Evolutionary conservation across 2,797 vertebrate species (phyloP).

Genomic region (Urocyon cinereoargenteus): DNA sequence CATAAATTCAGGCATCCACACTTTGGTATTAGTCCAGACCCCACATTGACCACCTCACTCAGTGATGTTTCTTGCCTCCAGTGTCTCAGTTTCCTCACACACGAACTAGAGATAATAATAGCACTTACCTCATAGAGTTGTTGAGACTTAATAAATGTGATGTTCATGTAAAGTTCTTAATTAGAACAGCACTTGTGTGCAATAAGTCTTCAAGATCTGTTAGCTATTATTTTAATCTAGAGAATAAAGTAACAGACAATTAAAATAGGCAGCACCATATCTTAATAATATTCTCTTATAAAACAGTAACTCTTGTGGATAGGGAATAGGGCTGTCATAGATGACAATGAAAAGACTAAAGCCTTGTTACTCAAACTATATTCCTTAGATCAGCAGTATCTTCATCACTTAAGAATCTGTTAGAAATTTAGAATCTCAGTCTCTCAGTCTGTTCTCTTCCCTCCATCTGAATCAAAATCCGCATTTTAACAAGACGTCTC

Average conservation of each 20-base stretch:
- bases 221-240: neutral
- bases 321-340: neutral
- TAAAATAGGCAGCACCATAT: neutral
- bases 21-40: neutral
- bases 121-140: too few relatives aligned
- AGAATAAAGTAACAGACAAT: neutral
- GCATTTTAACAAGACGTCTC: neutral
- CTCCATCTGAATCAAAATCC: neutral
- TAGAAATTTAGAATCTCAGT: neutral
- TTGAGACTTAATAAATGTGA: neutral
- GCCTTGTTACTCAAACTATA: neutral
- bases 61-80: neutral
- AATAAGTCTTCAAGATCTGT: neutral
- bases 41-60: too few relatives aligned
- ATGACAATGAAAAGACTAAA: neutral
- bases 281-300: neutral
- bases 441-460: neutral
- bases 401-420: neutral
- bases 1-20: neutral
- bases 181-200: neutral
- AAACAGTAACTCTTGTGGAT: neutral
- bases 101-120: neutral
- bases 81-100: neutral
- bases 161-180: neutral
- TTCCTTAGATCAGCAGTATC: neutral